A percentile compares a stretch with the other conserved stretches of the same genome.
These are phyloP conservation scores for Zalophus californianus DNA, from an alignment of 2,797 vertebrate species.

Conservation along the genomic window DNA sequence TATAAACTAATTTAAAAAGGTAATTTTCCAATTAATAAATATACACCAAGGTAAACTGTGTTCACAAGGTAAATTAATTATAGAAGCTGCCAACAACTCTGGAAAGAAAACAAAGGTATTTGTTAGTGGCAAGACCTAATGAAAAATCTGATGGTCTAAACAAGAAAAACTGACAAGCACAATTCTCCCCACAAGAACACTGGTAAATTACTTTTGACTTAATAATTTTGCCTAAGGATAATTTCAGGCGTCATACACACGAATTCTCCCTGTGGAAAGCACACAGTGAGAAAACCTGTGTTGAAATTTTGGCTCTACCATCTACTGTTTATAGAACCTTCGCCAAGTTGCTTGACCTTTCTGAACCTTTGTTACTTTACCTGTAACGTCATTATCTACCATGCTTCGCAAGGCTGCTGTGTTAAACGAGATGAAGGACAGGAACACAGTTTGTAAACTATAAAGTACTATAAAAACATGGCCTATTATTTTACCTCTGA, in stretches of 20 bases:
- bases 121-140: constrained; percentile 55
- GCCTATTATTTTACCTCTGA: constrained; percentile 36
- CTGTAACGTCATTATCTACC: not conserved
- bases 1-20: constrained; percentile 71
- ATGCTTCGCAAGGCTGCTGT: not conserved
- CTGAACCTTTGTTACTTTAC: not conserved
- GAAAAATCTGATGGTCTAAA: constrained; percentile 47
- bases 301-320: not conserved
- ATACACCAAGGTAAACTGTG: constrained; percentile 24
- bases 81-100: constrained; percentile 63
- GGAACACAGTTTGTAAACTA: not conserved
- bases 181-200: constrained; percentile 51
- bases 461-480: not conserved
- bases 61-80: constrained; percentile 65
- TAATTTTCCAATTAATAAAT: constrained; percentile 70
- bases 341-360: constrained; percentile 21
- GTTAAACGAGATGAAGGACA: not conserved
- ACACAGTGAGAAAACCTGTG: not conserved
- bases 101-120: constrained; percentile 62
- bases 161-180: constrained; percentile 69
- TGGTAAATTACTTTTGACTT: constrained; percentile 52
- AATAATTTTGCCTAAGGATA: constrained; percentile 34
- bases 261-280: not conserved
- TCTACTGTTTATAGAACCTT: constrained; percentile 40
- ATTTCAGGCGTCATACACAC: not conserved